phyloP scores from a whole-genome alignment of 2,888 invertebrate genomes.

The Eupeodes luniger region DNA sequence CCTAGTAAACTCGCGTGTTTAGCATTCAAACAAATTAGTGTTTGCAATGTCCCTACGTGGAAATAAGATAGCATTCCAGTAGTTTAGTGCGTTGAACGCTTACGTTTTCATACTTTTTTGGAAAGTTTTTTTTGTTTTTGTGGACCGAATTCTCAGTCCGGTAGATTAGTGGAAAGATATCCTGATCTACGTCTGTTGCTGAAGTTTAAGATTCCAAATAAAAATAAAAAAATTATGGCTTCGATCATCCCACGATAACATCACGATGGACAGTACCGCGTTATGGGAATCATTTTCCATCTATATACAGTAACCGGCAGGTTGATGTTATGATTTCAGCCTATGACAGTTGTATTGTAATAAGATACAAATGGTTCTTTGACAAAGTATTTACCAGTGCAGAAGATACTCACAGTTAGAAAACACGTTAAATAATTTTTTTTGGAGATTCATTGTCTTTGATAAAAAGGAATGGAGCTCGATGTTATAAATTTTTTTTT shows the following conservation, averaged over 20 bases:
- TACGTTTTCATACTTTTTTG: background rate
- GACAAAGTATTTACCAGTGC: too few relatives aligned
- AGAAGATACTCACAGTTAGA: too few relatives aligned
- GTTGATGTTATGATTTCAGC: too few relatives aligned
- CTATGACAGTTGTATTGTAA: too few relatives aligned
- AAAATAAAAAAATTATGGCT: slow-evolving; percentile 1
- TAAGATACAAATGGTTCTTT: too few relatives aligned
- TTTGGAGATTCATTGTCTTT: too few relatives aligned
- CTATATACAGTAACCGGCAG: too few relatives aligned
- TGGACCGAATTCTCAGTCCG: too few relatives aligned
- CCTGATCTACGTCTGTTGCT: slow-evolving; percentile 5
- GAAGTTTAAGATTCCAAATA: background rate
- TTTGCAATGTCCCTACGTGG: background rate
- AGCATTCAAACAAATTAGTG: background rate
- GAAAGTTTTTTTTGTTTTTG: background rate
- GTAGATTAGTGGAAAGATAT: background rate
- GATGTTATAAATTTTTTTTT: too few relatives aligned
- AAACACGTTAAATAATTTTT: too few relatives aligned
- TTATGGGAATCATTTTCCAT: too few relatives aligned
- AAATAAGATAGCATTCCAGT: background rate
- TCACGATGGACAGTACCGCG: background rate
- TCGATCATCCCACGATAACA: background rate
- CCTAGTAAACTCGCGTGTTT: background rate
- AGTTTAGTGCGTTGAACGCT: background rate
- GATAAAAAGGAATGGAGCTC: too few relatives aligned